Evolutionary conservation across 2,113 vertebrate genomes (phyloP), one percentile per base, ranked within the genome.

Genomic region (Manacus vitellinus): DNA sequence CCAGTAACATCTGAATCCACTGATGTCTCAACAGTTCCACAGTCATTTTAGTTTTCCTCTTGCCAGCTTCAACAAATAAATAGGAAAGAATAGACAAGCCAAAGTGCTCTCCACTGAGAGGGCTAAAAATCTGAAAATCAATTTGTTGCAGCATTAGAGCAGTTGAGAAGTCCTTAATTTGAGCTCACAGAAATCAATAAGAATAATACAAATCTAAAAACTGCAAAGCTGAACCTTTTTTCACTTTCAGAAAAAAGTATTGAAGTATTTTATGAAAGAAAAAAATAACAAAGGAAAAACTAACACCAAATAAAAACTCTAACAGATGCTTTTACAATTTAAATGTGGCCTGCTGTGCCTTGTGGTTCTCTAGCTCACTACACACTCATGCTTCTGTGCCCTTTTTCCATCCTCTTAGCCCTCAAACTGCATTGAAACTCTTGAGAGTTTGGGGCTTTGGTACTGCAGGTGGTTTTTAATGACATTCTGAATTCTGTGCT

Each of bases 11-110:
- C 54, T 55, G 47, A 92, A 79, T 59, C 75, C 54, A 75, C 20
- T 43, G 33, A 17, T 28, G 9, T 20, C 67, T 80, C 3, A 0
- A 23, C 5, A 82, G 24, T 41, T 70, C 31, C 59, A 37, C 0
- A 54, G 17, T 4, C 6, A 49, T 56, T 85, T 52, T 22, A 22
- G 37, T 86, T 94, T 80, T 85, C 24, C 41, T 70, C 24, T 59
- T 62, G 28, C 28, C 51, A 80, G 5, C 4, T 8, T 88, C 56
- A 89, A 28, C 8, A 78, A 81, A 73, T 58, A 81, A 81, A 63
- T 4, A 71, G 43, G 37, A 47, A 77, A 71, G 23, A 59, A 4
- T 0, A 67, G 54, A 76, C 15, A 59, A 85, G 23, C 10, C 68
- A 16, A 67, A 82, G 61, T n/a, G 21, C 4, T 86, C 28, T 70